A percentile compares a stretch with the other conserved stretches of the same genome.
phyloP scores from a whole-genome alignment of 2,797 vertebrate genomes.

The Arctocebus calabarensis region DNA sequence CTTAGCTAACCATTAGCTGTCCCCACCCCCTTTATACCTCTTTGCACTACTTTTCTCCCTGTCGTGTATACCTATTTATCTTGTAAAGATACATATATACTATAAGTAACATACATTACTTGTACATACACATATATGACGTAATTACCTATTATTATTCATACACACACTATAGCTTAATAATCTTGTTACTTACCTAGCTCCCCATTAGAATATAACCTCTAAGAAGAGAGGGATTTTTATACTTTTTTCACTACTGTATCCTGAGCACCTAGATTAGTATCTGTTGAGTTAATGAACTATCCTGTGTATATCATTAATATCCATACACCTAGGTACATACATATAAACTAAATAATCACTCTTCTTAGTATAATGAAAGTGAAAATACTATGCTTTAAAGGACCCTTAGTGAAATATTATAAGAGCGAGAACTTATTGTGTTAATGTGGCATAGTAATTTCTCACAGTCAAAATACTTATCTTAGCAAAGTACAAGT shows the following conservation, averaged over 20 bases:
- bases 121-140: neutral
- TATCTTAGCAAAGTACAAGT: constrained; percentile 33
- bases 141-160: neutral
- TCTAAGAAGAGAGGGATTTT: neutral
- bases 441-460: neutral
- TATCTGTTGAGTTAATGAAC: neutral
- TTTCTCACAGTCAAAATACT: constrained; percentile 47
- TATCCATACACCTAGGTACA: neutral
- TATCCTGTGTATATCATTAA: neutral
- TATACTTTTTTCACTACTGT: neutral
- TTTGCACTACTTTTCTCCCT: constrained; percentile 5
- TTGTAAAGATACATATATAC: neutral
- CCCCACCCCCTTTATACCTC: neutral
- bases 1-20: neutral
- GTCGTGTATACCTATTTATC: neutral
- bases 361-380: neutral
- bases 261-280: neutral
- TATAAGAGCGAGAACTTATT: neutral
- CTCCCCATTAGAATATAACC: neutral
- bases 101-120: neutral
- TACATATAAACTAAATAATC: neutral
- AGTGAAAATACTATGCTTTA: constrained; percentile 7
- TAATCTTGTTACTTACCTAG: neutral
- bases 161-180: neutral
- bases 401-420: constrained; percentile 36